These are phyloP conservation scores for Elymnias hypermnestra DNA, from an alignment of 1,140 invertebrate genomes.

Conservation along the genomic window DNA sequence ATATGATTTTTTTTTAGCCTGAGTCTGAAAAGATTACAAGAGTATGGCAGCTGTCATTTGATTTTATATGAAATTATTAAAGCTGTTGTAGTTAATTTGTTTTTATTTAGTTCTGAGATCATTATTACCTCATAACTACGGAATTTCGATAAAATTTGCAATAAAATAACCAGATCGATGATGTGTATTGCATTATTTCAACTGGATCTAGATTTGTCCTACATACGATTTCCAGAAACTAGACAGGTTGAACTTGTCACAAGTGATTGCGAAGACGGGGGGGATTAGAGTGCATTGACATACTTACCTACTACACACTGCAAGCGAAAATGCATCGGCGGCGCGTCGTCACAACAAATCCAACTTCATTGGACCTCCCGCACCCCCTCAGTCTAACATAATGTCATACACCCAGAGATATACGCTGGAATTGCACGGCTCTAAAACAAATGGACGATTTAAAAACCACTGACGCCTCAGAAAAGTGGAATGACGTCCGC, in stretches of 20 bases:
- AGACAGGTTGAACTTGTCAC: constrained; percentile 56
- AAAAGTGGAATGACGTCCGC: constrained; percentile 73
- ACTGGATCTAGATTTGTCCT: constrained; percentile 14
- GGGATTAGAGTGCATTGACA: constrained; percentile 68
- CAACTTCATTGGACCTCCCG: constrained; percentile 38
- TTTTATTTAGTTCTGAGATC: too few relatives aligned
- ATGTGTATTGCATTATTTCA: too few relatives aligned
- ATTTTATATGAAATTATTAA: too few relatives aligned
- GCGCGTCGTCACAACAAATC: constrained; percentile 41
- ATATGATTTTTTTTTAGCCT: too few relatives aligned
- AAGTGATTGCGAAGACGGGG: constrained; percentile 57
- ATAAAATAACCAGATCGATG: too few relatives aligned
- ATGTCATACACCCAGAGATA: constrained; percentile 18
- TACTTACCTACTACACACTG: constrained; percentile 67
- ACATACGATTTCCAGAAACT: constrained; percentile 32
- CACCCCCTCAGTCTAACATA: constrained; percentile 17
- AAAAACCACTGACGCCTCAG: constrained; percentile 60
- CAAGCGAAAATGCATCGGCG: constrained; percentile 61
- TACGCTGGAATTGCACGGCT: constrained; percentile 23
- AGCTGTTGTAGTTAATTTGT: too few relatives aligned
- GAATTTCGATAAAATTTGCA: too few relatives aligned
- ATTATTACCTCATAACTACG: too few relatives aligned
- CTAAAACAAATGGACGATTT: constrained; percentile 39
- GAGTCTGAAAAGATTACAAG: too few relatives aligned
- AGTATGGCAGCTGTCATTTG: too few relatives aligned